phyloP scores from a whole-genome alignment of 2,113 vertebrate species.

The Myrmecobius fasciatus region DNA sequence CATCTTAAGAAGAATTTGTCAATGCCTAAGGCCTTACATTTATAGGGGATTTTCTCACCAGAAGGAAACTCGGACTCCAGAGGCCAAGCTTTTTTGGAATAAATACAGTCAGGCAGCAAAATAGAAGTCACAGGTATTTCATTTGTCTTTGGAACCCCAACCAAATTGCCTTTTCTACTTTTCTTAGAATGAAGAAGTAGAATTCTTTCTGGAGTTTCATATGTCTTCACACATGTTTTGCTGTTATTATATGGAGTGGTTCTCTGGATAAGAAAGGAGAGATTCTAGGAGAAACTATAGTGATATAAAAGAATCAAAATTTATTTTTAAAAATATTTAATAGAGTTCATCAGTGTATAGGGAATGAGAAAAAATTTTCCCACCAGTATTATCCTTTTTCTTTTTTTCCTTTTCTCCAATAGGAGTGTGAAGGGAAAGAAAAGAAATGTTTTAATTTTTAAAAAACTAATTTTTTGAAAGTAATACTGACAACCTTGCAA shows the following conservation, averaged over 20 bases:
- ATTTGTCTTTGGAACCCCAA: not conserved
- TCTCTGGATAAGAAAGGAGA: not conserved
- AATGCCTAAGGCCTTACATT: not conserved
- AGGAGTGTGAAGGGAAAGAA: not conserved
- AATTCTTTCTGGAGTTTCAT: not conserved
- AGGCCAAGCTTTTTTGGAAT: not conserved
- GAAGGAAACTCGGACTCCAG: not conserved
- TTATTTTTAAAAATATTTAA: not conserved
- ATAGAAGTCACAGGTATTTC: not conserved
- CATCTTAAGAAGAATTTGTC: not conserved
- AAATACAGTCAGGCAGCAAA: not conserved
- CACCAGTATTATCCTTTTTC: not conserved
- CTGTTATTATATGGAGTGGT: not conserved
- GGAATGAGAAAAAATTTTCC: not conserved
- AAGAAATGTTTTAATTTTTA: not conserved
- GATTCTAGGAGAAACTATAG: not conserved
- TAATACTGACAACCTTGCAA: not conserved
- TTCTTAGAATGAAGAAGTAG: not conserved
- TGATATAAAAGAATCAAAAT: not conserved
- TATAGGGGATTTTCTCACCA: not conserved
- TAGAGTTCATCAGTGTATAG: not conserved
- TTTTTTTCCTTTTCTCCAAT: not conserved
- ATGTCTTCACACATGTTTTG: not conserved
- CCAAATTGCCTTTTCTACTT: not conserved
- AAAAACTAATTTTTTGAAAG: not conserved